Conservation (phyloP, 2,113 vertebrate genomes). For the Brachyhypopomus occidentalis region DNA sequence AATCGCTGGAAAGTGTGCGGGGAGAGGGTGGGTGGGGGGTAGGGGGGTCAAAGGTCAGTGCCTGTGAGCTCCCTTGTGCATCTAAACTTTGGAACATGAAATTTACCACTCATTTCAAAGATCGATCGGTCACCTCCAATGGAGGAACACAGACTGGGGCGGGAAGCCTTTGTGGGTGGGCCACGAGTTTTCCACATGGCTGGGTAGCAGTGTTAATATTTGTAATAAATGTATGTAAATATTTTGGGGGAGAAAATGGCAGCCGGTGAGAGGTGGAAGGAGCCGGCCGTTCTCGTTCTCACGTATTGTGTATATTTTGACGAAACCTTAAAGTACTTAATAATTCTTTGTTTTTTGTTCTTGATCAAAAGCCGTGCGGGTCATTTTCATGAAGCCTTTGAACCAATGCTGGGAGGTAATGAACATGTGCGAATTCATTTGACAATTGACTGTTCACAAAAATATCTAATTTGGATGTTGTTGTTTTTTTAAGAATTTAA, state of each 20-base stretch:
- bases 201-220: slow-evolving; percentile 59
- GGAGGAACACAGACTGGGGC: slow-evolving; percentile 41
- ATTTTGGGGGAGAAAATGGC: slow-evolving; percentile 34
- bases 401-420: slow-evolving; percentile 48
- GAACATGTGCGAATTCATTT: slow-evolving; percentile 68
- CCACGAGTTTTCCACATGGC: slow-evolving; percentile 35
- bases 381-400: slow-evolving; percentile 37
- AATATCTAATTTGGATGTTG: slow-evolving; percentile 48
- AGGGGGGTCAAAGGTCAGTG: slow-evolving; percentile 27
- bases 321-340: slow-evolving; percentile 56
- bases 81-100: slow-evolving; percentile 48
- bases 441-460: slow-evolving; percentile 63
- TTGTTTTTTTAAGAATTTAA: slow-evolving; percentile 51
- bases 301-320: slow-evolving; percentile 50
- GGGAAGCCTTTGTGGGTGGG: slow-evolving; percentile 26
- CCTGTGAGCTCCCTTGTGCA: slow-evolving; percentile 45
- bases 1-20: slow-evolving; percentile 43
- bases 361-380: slow-evolving; percentile 43
- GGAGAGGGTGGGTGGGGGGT: background rate
- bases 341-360: slow-evolving; percentile 44
- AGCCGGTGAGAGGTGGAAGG: slow-evolving; percentile 34
- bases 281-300: slow-evolving; percentile 31
- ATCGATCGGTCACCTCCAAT: slow-evolving; percentile 53
- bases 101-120: slow-evolving; percentile 48
- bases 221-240: slow-evolving; percentile 50